These are phyloP conservation scores for Akabosia matsudoensis DNA, from an alignment of 1,140 invertebrate species.

Conservation along the genomic window DNA sequence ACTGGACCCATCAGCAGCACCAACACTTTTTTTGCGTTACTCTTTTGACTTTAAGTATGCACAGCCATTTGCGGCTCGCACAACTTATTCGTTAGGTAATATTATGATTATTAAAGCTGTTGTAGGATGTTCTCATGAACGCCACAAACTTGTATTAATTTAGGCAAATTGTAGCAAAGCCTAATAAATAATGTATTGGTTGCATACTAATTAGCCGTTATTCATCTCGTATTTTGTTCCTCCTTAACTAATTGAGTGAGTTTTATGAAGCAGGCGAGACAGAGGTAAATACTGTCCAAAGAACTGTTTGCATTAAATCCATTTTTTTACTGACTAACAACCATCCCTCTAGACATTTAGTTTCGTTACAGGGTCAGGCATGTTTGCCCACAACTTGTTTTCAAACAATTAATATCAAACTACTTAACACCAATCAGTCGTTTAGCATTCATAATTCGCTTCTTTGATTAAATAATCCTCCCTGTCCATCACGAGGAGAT, in stretches of 20 bases:
- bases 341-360: background rate
- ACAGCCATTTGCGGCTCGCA: background rate
- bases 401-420: too few species aligned
- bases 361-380: background rate
- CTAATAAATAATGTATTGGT: slow-evolving; percentile 3
- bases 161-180: background rate
- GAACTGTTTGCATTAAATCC: too few species aligned
- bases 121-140: background rate
- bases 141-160: background rate
- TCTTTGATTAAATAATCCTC: background rate
- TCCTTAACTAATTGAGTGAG: background rate
- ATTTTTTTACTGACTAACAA: too few species aligned
- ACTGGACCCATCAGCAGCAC: background rate
- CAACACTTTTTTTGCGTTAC: too few species aligned
- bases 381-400: too few species aligned
- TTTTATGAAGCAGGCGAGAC: background rate
- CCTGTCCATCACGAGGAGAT: background rate
- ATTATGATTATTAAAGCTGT: background rate
- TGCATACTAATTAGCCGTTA: slow-evolving; percentile 14
- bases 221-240: background rate
- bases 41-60: background rate
- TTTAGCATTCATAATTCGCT: too few species aligned
- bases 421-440: background rate
- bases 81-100: slow-evolving; percentile 1
- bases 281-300: too few species aligned